Evolutionary conservation across 2,797 vertebrate genomes (phyloP).

Genomic region (Hapalemur alaotrensis): DNA sequence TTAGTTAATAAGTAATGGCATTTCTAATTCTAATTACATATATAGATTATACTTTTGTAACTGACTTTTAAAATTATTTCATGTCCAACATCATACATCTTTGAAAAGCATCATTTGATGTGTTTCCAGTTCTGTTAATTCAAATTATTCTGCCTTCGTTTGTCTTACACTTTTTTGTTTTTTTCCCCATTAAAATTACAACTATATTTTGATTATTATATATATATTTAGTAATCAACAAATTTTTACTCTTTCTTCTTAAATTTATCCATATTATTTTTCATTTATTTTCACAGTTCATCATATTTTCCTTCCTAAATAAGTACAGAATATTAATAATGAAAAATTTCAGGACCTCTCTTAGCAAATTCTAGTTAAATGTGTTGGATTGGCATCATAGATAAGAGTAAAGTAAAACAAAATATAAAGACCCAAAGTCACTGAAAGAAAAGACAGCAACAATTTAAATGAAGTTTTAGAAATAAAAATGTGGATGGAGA

Average conservation of each 20-base stretch:
- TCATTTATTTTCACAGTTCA: not conserved
- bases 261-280: conserved; percentile 40
- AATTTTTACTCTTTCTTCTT: conserved; percentile 37
- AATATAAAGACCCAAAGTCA: not conserved
- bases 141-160: not conserved
- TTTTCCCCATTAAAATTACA: conserved; percentile 20
- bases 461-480: not conserved
- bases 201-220: conserved; percentile 41
- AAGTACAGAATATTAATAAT: not conserved
- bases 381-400: not conserved
- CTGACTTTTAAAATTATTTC: not conserved
- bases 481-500: not conserved
- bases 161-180: not conserved
- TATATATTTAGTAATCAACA: conserved; percentile 47
- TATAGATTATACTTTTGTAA: not conserved
- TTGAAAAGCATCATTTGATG: conserved; percentile 11
- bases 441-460: not conserved
- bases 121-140: conserved; percentile 32
- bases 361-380: not conserved
- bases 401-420: not conserved
- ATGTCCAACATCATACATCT: not conserved
- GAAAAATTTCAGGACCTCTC: not conserved
- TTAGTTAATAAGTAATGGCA: not conserved
- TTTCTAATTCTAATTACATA: not conserved
- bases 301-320: not conserved